These are phyloP conservation scores for Epistrophella euchroma DNA, from an alignment of 2,888 invertebrate species.

Conservation along the genomic window DNA sequence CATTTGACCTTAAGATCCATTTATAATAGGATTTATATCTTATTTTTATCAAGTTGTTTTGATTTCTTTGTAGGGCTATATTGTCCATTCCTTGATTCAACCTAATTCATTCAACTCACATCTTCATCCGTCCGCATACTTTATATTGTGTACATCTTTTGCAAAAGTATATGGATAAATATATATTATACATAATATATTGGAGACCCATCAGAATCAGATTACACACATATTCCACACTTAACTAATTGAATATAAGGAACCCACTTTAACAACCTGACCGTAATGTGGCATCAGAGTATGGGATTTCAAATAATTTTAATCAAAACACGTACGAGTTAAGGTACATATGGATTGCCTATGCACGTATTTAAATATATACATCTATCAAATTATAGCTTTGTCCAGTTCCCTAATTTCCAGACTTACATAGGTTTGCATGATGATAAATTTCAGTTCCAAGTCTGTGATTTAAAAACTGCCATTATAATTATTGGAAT, in stretches of 20 bases:
- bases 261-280: background rate
- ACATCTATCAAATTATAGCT: background rate
- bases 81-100: background rate
- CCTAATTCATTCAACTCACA: conserved; percentile 13
- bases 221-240: conserved; percentile 5
- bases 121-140: background rate
- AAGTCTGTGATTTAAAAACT: background rate
- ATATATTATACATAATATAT: too few species aligned
- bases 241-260: conserved; percentile 16
- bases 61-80: conserved; percentile 5
- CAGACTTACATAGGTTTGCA: too few species aligned
- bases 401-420: too few species aligned
- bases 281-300: background rate
- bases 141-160: too few species aligned
- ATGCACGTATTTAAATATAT: background rate
- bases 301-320: background rate
- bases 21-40: background rate
- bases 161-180: too few species aligned
- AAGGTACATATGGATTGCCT: background rate
- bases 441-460: background rate
- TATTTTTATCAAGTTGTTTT: background rate
- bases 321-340: background rate
- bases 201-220: background rate
- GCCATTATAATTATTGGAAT: conserved; percentile 11
- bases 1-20: background rate